phyloP scores from a whole-genome alignment of 2,888 invertebrate genomes.

The Lepidochrysops patricia region DNA sequence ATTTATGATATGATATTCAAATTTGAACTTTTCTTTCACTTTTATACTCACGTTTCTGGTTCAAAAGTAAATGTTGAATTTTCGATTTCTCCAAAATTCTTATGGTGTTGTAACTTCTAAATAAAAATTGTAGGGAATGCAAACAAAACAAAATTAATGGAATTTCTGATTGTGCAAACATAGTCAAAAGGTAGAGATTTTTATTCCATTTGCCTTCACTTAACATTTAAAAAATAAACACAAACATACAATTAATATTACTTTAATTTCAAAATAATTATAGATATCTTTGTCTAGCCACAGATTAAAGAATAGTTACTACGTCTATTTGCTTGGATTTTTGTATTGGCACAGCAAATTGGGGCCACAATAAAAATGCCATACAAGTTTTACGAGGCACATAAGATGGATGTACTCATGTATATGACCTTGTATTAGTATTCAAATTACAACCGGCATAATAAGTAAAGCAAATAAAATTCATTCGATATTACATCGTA shows the following conservation, averaged over 20 bases:
- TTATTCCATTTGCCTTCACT: no score
- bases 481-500: neutral
- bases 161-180: no score
- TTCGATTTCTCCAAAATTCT: neutral
- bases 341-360: neutral
- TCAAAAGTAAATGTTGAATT: neutral
- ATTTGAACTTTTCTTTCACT: neutral
- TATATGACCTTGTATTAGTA: neutral
- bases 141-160: no score
- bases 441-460: neutral
- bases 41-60: neutral
- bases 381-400: neutral
- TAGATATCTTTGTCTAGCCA: no score
- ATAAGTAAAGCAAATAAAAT: neutral
- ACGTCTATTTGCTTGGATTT: neutral
- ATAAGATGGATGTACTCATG: neutral
- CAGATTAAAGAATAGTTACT: no score
- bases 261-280: no score
- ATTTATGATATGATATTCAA: slow-evolving; percentile 10
- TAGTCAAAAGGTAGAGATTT: no score
- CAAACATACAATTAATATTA: no score
- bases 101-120: no score
- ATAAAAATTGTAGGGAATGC: no score
- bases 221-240: no score
- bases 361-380: neutral